Conservation (phyloP, 2,797 vertebrate species). For the Chelon labrosus region DNA sequence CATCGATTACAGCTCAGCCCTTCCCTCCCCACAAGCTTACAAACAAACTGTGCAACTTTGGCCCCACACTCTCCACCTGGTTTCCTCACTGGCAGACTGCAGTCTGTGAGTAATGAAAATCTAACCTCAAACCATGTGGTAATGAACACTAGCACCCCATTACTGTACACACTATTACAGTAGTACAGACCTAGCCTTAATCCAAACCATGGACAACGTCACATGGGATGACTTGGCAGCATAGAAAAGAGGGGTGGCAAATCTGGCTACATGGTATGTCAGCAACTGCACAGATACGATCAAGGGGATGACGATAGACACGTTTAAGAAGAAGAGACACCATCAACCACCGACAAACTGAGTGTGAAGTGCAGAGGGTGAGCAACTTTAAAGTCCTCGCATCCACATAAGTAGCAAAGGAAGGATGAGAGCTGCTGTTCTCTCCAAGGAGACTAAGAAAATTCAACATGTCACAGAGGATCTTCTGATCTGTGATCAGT, state of each 20-base stretch:
- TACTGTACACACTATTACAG: background rate
- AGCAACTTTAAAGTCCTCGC: background rate
- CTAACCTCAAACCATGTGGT: background rate
- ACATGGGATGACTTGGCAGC: background rate
- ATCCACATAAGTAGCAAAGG: background rate
- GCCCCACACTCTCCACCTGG: background rate
- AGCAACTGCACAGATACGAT: background rate
- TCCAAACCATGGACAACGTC: background rate
- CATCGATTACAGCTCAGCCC: background rate
- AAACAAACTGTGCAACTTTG: background rate
- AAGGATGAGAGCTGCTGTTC: background rate
- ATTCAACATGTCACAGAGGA: background rate
- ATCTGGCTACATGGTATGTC: constrained; percentile 6
- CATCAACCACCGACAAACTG: background rate
- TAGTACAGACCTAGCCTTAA: too few relatives aligned
- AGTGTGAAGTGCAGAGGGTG: background rate
- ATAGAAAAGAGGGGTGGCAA: background rate
- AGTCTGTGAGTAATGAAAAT: background rate
- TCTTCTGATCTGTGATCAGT: background rate
- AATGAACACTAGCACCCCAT: background rate
- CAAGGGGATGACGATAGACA: background rate
- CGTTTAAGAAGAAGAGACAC: background rate
- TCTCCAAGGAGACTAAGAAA: background rate
- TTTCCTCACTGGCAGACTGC: background rate
- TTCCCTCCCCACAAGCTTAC: background rate